Evolutionary conservation across 2,113 vertebrate genomes (phyloP), one percentile per base, ranked within the genome.

Genomic region (Fulmarus glacialis): DNA sequence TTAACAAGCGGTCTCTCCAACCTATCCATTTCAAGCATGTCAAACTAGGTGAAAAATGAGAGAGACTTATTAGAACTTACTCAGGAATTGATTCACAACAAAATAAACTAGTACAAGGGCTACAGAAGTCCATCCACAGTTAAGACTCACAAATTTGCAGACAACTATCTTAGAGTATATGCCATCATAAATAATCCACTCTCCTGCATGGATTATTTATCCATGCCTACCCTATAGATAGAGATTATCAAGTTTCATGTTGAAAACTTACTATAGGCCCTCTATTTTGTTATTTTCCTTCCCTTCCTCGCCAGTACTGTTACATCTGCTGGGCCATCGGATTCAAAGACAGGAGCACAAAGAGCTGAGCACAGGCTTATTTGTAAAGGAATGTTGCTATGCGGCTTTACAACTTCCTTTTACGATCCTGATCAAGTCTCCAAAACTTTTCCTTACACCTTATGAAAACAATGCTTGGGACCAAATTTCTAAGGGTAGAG

Each of bases 11-110:
- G 98, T 68, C 99, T 98, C 94, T 99, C 99, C 95, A 99, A 97
- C 34, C 99, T 99, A 89, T 99, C 99, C 99, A 99, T 99, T 95
- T 99, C 99, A 87, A 99, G 88, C 98, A 99, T 99, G 98, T 99
- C 99, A 93, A 99, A 99, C 99, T 99, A 89, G 90, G 56, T 63
- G 36, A 27, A 53, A 80, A 82, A 79, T 6, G 22, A 60, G 38
- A 81, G 48, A 78, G 14, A 27, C 5, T 62, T 52, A 9, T 90
- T 68, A 82, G 66, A 75, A 56, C 15, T 56, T 19, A 2, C 30
- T 67, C n/a, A 72, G 56, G 82, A 94, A 75, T 4, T 5, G 43
- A 53, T 48, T 67, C 9, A 2, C 13, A 52, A 50, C 32, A n/a
- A 78, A 67, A 10, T 38, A n/a, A 84, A 67, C 26, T 42, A 78